These are phyloP conservation scores for Blennius ocellaris DNA, from an alignment of 2,113 vertebrate genomes.

Conservation along the genomic window DNA sequence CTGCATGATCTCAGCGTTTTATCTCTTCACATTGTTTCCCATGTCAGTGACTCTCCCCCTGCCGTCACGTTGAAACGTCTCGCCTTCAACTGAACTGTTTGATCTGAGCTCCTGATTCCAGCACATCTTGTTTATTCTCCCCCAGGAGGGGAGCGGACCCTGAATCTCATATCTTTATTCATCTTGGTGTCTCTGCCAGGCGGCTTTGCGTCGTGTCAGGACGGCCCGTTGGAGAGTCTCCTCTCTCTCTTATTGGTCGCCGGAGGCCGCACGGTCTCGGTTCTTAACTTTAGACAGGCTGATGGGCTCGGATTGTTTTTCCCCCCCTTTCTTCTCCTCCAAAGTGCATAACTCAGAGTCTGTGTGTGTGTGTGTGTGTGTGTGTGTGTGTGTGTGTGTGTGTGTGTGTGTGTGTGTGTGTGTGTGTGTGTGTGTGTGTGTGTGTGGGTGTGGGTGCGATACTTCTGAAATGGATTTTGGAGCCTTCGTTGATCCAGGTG, in stretches of 20 bases:
- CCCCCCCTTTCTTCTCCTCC: slow-evolving; percentile 33
- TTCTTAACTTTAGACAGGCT: slow-evolving; percentile 43
- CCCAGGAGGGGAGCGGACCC: not conserved
- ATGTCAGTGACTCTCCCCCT: not conserved
- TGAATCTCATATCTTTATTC: slow-evolving; percentile 8
- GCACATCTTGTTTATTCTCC: too few relatives aligned
- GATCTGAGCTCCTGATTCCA: too few relatives aligned
- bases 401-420: not conserved
- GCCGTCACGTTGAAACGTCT: not conserved
- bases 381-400: not conserved
- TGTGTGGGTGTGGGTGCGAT: too few relatives aligned
- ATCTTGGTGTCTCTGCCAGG: slow-evolving; percentile 18
- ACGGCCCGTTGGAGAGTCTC: not conserved
- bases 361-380: not conserved
- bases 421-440: not conserved
- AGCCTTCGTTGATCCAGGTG: slow-evolving; percentile 39
- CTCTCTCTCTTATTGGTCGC: slow-evolving; percentile 61
- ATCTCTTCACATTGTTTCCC: slow-evolving; percentile 11
- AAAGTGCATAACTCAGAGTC: slow-evolving; percentile 26
- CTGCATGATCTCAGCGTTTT: slow-evolving; percentile 8
- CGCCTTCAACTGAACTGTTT: slow-evolving; percentile 2
- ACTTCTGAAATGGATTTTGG: slow-evolving; percentile 1
- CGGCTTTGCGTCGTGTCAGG: slow-evolving; percentile 39
- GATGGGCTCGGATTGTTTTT: slow-evolving; percentile 38
- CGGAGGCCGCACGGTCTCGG: slow-evolving; percentile 43